Evolutionary conservation across 1,140 invertebrate species (phyloP).

Genomic region (Lithobius niger): DNA sequence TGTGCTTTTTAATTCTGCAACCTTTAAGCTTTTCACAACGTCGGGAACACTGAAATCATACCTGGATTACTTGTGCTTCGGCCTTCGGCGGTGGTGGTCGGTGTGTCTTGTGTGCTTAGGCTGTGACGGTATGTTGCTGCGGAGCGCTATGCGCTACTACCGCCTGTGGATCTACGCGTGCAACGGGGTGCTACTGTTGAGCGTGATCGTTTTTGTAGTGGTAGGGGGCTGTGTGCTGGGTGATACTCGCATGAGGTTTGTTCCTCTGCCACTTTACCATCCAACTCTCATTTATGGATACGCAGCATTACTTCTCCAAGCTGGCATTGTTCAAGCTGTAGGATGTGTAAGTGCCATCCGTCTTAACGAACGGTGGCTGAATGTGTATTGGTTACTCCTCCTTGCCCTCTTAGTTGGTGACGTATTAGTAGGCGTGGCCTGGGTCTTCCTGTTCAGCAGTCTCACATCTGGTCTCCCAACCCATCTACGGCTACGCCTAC

Average conservation of each 20-base stretch:
- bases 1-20: no score
- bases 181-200: slow-evolving; percentile 68
- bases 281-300: slow-evolving; percentile 74
- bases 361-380: slow-evolving; percentile 62
- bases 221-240: slow-evolving; percentile 55
- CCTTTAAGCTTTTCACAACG: no score
- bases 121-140: slow-evolving; percentile 26
- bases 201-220: slow-evolving; percentile 61
- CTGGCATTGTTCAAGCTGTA: slow-evolving; percentile 42
- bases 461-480: slow-evolving; percentile 55
- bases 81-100: slow-evolving; percentile 15
- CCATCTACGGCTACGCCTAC: slow-evolving; percentile 42
- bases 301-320: slow-evolving; percentile 55
- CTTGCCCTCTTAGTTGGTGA: slow-evolving; percentile 66
- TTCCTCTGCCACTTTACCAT: slow-evolving; percentile 44
- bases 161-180: slow-evolving; percentile 84
- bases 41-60: no score
- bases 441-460: slow-evolving; percentile 65
- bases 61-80: slow-evolving; percentile 14
- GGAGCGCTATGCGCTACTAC: slow-evolving; percentile 50
- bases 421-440: slow-evolving; percentile 67
- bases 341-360: slow-evolving; percentile 64
- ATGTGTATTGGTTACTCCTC: slow-evolving; percentile 70
- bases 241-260: slow-evolving; percentile 25
- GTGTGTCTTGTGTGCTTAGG: slow-evolving; percentile 12